Evolutionary conservation across 2,797 vertebrate species (phyloP), one percentile per base, ranked within the genome.

Genomic region (Aphelocoma californica): DNA sequence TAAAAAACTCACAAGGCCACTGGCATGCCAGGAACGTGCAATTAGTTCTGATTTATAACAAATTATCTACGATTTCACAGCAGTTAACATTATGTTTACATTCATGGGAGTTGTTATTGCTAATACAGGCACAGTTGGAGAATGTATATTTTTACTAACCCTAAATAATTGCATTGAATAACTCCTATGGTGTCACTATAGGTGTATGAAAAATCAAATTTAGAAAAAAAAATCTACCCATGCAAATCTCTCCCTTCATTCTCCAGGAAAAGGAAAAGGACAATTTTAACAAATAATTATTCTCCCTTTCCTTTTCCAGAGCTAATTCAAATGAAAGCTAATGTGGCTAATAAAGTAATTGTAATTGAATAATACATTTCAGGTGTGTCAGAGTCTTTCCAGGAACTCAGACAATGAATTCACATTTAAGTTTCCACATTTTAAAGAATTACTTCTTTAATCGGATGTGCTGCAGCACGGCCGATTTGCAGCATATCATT

Each of bases 341-440:
- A 95, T 72, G 36, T 62, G 75, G 69, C 72, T 95, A 94, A 92
- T 84, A 64, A 81, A 81, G n/a, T 66, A 92, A 91, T 31, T 88
- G 65, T 47, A 92, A 81, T 34, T 79, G 79, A 95, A 83, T 81
- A 58, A 58, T 78, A 75, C 2, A 1, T 79, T 92, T 93, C 87
- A 96, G 70, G 62, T 90, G 66, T 90, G 70, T 66, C 75, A 83
- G 56, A 77, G 42, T 28, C 47, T 28, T 90, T 48, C 75, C 73
- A 92, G 89, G 44, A 90, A 64, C 34, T 78, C 84, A 84, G 62
- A 79, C 54, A 74, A 67, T 4, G 75, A 65, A 50, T 81, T 65
- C 14, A 1, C 45, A 20, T 72, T 92, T 75, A 14, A 6, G 2
- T 45, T 86, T 62, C 48, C 69, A 73, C 18, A 3, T 90, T 81